phyloP scores from a whole-genome alignment of 53 echinoderm and acorn worm genomes.

The Stichopus horrens region DNA sequence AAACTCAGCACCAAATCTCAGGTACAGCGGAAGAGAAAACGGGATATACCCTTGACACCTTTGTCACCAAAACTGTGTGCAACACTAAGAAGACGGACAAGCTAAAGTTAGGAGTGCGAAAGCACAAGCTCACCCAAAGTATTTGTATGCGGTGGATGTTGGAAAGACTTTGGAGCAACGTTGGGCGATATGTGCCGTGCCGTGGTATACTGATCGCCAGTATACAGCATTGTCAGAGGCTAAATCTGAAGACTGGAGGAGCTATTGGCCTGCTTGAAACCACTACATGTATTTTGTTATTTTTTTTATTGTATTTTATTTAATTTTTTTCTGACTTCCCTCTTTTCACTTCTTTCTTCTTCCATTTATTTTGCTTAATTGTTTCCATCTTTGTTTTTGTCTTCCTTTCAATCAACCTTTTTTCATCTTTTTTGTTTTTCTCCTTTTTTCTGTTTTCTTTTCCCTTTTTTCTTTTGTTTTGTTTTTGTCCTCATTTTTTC shows the following conservation, averaged over 20 bases:
- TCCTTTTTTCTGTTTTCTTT: too few species aligned
- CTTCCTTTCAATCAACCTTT: too few species aligned
- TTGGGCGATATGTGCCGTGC: slow-evolving; percentile 55
- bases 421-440: too few species aligned
- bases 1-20: not conserved
- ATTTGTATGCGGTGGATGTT: slow-evolving; percentile 54
- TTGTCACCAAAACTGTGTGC: slow-evolving; percentile 24
- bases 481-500: too few species aligned
- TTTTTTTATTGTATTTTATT: not conserved
- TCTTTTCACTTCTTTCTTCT: too few species aligned
- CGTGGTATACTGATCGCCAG: slow-evolving; percentile 49
- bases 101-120: slow-evolving; percentile 28
- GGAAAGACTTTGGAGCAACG: slow-evolving; percentile 33
- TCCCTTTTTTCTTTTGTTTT: too few species aligned
- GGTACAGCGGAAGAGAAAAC: not conserved
- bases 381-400: not conserved
- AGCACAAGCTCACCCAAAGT: slow-evolving; percentile 49
- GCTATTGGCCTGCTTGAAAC: slow-evolving; percentile 48
- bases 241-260: slow-evolving; percentile 46
- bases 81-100: slow-evolving; percentile 19
- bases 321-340: too few species aligned
- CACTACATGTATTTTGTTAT: slow-evolving; percentile 48
- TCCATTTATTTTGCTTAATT: not conserved
- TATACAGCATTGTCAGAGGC: slow-evolving; percentile 31
- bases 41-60: not conserved